Conservation (phyloP, 1,140 invertebrate species). For the Rhynchophorus ferrugineus region DNA sequence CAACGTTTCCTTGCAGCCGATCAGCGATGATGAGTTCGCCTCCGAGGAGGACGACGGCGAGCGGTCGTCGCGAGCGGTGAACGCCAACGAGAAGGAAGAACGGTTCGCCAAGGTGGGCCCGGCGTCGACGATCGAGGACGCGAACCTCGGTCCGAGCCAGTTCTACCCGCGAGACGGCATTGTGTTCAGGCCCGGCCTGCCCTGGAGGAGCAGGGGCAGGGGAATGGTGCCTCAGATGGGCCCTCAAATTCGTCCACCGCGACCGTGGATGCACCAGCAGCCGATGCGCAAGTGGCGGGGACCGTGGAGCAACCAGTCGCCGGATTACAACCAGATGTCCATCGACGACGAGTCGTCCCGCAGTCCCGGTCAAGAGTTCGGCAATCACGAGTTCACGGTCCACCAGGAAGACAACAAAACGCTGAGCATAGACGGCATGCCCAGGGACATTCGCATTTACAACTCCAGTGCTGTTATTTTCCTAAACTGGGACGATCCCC, state of each 20-base stretch:
- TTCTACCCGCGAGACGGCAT: constrained; percentile 8
- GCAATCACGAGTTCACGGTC: constrained; percentile 44
- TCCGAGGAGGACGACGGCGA: constrained; percentile 27
- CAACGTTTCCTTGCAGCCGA: constrained; percentile 33
- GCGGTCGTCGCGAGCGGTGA: not conserved
- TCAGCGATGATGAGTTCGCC: constrained; percentile 44
- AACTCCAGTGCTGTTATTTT: constrained; percentile 77
- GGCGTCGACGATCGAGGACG: not conserved
- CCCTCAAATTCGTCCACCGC: constrained; percentile 25
- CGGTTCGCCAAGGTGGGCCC: constrained; percentile 9
- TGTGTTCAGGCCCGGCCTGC: constrained; percentile 2
- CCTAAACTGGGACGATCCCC: constrained; percentile 73
- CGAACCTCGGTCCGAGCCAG: not conserved
- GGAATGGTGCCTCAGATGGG: not conserved
- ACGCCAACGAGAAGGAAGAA: constrained; percentile 30
- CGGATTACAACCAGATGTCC: not conserved
- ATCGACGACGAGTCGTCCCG: constrained; percentile 9
- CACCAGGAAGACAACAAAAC: constrained; percentile 61
- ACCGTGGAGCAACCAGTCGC: not conserved
- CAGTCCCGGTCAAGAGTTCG: constrained; percentile 10
- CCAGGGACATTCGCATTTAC: constrained; percentile 79
- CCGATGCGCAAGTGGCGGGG: constrained; percentile 11
- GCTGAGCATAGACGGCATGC: constrained; percentile 77
- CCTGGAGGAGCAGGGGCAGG: constrained; percentile 7
- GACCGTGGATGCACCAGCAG: constrained; percentile 25